Evolutionary conservation across 2,888 invertebrate species (phyloP).

Genomic region (Ernsta delagoae): DNA sequence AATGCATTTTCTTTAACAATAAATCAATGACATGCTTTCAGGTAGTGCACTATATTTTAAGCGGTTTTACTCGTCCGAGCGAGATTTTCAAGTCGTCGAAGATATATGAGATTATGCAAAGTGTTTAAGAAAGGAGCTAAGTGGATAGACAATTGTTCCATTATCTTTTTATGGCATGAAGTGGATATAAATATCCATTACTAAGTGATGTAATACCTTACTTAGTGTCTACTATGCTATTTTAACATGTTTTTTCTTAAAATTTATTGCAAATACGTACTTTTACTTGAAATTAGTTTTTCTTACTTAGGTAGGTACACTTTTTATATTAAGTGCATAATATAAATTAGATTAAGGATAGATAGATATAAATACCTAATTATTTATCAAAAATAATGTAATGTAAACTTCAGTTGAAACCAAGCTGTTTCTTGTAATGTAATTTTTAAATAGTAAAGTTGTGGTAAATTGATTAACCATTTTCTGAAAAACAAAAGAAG

Average conservation of each 20-base stretch:
- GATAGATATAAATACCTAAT: background rate
- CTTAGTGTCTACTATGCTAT: background rate
- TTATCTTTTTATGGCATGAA: background rate
- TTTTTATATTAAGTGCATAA: too few species aligned
- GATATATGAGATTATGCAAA: conserved; percentile 26
- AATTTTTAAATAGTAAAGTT: too few species aligned
- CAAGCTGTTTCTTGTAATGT: too few species aligned
- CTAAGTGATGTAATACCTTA: background rate
- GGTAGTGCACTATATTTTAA: background rate
- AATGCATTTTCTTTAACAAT: background rate
- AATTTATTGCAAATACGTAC: too few species aligned
- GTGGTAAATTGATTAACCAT: too few species aligned
- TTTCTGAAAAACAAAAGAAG: too few species aligned
- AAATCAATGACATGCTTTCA: background rate
- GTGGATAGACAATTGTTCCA: conserved; percentile 11
- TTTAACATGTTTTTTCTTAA: background rate
- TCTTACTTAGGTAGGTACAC: too few species aligned
- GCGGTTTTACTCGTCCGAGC: background rate
- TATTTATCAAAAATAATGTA: too few species aligned
- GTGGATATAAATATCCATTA: conserved; percentile 4
- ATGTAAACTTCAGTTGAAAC: too few species aligned
- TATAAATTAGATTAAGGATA: too few species aligned
- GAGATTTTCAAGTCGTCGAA: conserved; percentile 5
- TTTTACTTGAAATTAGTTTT: too few species aligned
- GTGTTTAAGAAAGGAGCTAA: conserved; percentile 9